Evolutionary conservation across 2,113 vertebrate genomes (phyloP).

Genomic region (Hyaena hyaena): DNA sequence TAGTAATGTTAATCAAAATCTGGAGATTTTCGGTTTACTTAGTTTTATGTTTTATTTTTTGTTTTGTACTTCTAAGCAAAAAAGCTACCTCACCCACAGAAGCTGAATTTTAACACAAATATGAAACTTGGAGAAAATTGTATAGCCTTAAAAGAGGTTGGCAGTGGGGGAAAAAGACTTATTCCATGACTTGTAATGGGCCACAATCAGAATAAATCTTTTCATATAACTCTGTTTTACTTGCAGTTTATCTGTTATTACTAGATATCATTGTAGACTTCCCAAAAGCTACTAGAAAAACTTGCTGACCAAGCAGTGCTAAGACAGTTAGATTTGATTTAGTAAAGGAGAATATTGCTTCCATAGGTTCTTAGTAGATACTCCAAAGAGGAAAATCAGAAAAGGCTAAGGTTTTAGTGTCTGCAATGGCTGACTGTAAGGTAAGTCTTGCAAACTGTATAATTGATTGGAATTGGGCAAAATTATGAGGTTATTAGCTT

Average conservation of each 20-base stretch:
- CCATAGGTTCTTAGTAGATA: neutral
- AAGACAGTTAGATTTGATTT: neutral
- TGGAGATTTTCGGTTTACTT: neutral
- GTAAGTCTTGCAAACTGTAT: neutral
- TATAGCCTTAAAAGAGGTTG: neutral
- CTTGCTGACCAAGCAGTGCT: neutral
- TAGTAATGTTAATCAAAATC: neutral
- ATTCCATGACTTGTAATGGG: neutral
- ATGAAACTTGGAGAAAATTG: neutral
- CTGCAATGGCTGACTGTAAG: neutral
- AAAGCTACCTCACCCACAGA: neutral
- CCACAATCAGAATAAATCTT: neutral
- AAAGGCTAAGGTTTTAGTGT: neutral
- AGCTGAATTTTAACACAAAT: neutral
- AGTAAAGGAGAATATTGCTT: neutral
- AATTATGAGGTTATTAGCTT: neutral
- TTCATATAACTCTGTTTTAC: neutral
- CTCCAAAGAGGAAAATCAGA: neutral
- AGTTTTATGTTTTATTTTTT: neutral
- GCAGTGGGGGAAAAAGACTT: neutral
- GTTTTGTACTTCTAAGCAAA: neutral
- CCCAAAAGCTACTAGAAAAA: neutral
- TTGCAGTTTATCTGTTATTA: neutral
- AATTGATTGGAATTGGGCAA: neutral
- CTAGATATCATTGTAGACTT: neutral